A percentile compares a stretch with the other conserved stretches of the same genome.
phyloP scores from a whole-genome alignment of 1,140 invertebrate genomes.

The Drosophila funebris region DNA sequence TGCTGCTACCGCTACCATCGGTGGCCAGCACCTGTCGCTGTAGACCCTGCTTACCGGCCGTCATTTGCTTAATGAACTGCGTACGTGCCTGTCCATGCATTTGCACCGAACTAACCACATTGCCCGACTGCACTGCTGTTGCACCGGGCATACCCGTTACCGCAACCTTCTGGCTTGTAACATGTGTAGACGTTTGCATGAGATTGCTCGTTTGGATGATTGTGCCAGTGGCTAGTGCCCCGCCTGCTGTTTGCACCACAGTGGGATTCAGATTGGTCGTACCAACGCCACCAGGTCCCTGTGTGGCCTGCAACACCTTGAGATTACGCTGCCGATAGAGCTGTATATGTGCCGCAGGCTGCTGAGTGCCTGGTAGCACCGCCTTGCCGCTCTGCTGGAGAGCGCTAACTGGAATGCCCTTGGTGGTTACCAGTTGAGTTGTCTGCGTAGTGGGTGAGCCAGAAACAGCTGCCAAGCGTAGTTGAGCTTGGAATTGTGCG shows the following conservation, averaged over 20 bases:
- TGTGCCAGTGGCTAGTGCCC: slow-evolving; percentile 60
- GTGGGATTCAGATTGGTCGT: slow-evolving; percentile 48
- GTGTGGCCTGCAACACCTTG: slow-evolving; percentile 77
- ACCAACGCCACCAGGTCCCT: slow-evolving; percentile 20
- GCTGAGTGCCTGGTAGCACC: slow-evolving; percentile 84
- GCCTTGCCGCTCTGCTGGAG: slow-evolving; percentile 83
- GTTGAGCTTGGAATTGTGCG: slow-evolving; percentile 84
- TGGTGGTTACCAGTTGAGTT: slow-evolving; percentile 80
- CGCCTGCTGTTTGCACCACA: slow-evolving; percentile 67
- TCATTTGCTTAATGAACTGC: slow-evolving; percentile 83
- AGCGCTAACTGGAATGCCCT: slow-evolving; percentile 82
- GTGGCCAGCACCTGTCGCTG: slow-evolving; percentile 88
- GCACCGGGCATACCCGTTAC: slow-evolving; percentile 73
- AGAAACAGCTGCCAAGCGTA: slow-evolving; percentile 83
- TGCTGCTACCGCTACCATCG: slow-evolving; percentile 66
- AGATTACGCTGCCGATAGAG: slow-evolving; percentile 85
- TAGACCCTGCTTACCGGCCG: slow-evolving; percentile 83
- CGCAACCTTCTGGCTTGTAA: slow-evolving; percentile 78
- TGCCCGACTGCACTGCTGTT: slow-evolving; percentile 53
- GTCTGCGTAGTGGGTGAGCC: slow-evolving; percentile 83
- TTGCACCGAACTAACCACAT: slow-evolving; percentile 75
- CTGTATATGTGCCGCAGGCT: slow-evolving; percentile 83
- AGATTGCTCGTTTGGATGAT: slow-evolving; percentile 74
- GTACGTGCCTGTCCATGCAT: slow-evolving; percentile 67
- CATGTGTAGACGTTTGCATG: slow-evolving; percentile 65